These are phyloP conservation scores for Ceratotherium simum DNA, from an alignment of 2,113 vertebrate species.

Conservation along the genomic window DNA sequence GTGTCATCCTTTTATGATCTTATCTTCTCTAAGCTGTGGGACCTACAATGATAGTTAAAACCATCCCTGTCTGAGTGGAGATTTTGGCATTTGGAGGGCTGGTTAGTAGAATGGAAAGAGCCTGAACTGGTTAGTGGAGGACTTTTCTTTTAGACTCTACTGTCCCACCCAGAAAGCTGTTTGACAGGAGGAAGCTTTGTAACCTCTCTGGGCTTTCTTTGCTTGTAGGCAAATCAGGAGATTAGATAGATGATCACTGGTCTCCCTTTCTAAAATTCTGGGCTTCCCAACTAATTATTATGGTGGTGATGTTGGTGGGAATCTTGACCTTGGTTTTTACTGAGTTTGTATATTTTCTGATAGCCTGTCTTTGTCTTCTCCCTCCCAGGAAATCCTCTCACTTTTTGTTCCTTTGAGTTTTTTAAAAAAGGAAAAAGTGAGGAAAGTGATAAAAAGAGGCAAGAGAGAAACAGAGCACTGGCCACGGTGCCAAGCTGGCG, in stretches of 20 bases:
- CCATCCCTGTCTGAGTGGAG: background rate
- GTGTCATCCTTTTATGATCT: background rate
- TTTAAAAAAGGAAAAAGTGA: background rate
- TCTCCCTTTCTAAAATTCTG: background rate
- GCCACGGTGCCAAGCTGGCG: background rate
- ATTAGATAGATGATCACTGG: background rate
- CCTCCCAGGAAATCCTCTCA: background rate
- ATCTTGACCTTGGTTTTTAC: background rate
- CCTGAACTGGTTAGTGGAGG: background rate
- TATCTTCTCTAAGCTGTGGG: background rate
- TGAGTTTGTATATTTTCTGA: background rate
- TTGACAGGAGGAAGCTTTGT: background rate
- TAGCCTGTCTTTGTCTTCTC: slow-evolving; percentile 36
- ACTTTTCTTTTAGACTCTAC: background rate
- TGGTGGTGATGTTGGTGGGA: background rate
- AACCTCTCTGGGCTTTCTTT: background rate
- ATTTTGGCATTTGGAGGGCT: background rate
- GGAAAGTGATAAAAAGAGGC: background rate
- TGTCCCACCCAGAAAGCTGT: background rate
- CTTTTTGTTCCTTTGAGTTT: background rate
- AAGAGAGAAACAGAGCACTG: background rate
- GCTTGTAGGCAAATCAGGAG: background rate
- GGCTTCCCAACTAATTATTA: background rate
- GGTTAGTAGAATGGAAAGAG: background rate
- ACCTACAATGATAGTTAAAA: background rate